Base-by-base conservation (phyloP, 2,888 invertebrate species). In the Acrobasis consociella region DNA sequence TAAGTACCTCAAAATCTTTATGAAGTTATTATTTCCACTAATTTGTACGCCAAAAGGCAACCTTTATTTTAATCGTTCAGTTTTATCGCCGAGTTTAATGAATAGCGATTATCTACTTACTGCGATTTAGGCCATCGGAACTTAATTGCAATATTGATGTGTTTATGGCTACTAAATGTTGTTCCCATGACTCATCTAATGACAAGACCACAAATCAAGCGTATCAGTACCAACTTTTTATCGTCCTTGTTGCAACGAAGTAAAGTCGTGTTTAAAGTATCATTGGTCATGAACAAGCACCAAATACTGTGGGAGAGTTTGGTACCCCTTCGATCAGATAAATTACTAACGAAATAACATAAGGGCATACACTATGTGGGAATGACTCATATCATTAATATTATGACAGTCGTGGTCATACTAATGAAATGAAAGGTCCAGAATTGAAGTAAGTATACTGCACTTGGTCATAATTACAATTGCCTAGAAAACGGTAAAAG, bases 81-180 rank as follows among this genome's bases (percentile, higher is more conserved):
- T 49, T 53, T 46, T 63, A 71, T 64, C 61, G 73, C 77, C 85
- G 78, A 80, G 85, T 86, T 87, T 80, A 79, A 74, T 76, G 68
- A 69, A 68, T 73, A 74, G 81, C 74, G 73, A 73, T 74, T 79
- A 76, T 74, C 39, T 74, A 75, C 73, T 78, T 73, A 80, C 71
- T 72, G 74, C 39, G n/a, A 82, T 78, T 69, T 72, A 74, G 85
- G 84, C 83, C 80, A 86, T 77, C 81, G 71, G 80, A 77, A 73
- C 82, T 80, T 68, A 72, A 73, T 74, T 63, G 62, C 64, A 60
- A 67, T 53, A 67, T 65, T 62, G 61, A 68, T 64, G 63, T 69
- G 65, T 64, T 69, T 66, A 59, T 49, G 50, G 51, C 52, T 55
- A 67, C 67, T 63, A 65, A 69, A 67, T 64, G 55, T 65, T 66